These are phyloP conservation scores for Berghia stephanieae DNA, from an alignment of 1,140 invertebrate genomes.

Conservation along the genomic window DNA sequence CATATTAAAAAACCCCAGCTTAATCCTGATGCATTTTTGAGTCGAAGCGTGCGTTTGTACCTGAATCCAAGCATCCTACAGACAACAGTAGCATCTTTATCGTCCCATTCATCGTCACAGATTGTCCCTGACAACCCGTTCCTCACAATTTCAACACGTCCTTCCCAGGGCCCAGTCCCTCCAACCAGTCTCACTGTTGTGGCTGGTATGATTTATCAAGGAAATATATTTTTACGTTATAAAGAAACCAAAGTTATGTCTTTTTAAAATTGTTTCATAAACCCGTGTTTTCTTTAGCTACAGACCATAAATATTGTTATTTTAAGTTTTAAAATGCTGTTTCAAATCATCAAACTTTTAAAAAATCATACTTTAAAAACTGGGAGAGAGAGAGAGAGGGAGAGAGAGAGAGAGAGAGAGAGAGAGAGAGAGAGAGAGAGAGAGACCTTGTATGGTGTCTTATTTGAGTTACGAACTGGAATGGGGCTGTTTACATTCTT, in stretches of 20 bases:
- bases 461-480: too few relatives aligned
- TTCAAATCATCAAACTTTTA: neutral
- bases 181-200: slow-evolving; percentile 25
- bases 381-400: neutral
- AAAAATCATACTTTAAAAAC: neutral
- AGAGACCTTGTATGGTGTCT: too few relatives aligned
- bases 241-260: neutral
- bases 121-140: slow-evolving; percentile 76
- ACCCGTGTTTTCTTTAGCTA: slow-evolving; percentile 14
- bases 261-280: slow-evolving; percentile 12
- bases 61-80: slow-evolving; percentile 65
- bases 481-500: too few relatives aligned
- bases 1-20: too few relatives aligned
- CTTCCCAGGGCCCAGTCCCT: slow-evolving; percentile 67
- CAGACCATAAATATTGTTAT: neutral
- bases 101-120: slow-evolving; percentile 79
- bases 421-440: neutral
- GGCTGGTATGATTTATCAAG: too few relatives aligned
- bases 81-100: slow-evolving; percentile 75
- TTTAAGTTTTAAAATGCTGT: neutral
- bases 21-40: too few relatives aligned
- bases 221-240: too few relatives aligned
- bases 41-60: neutral
- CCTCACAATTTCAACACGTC: slow-evolving; percentile 77
- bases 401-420: neutral